Conservation (phyloP, 2,113 vertebrate species). For the Myiagra hebetior region DNA sequence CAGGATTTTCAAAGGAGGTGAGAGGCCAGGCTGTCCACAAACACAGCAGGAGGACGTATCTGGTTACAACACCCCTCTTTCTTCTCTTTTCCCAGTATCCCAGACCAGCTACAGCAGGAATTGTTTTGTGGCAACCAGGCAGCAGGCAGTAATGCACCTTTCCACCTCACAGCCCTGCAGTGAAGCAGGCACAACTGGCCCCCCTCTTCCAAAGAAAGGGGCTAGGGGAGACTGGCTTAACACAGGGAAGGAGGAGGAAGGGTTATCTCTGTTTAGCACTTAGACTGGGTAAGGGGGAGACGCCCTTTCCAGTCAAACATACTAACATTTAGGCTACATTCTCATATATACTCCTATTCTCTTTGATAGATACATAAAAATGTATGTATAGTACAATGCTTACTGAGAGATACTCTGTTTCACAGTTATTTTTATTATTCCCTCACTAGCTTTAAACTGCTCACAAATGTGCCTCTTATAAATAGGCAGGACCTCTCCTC, state of each 20-base stretch:
- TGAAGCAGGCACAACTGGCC: not conserved
- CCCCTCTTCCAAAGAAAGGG: not conserved
- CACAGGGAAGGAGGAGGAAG: not conserved
- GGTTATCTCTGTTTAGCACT: not conserved
- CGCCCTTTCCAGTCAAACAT: not conserved
- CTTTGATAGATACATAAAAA: not conserved
- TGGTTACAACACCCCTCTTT: not conserved
- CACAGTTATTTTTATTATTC: not conserved
- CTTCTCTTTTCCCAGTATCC: not conserved
- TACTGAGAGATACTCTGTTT: not conserved
- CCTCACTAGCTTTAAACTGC: not conserved
- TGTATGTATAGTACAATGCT: fast-evolving
- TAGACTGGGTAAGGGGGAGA: not conserved
- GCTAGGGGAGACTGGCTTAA: fast-evolving
- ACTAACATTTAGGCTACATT: not conserved
- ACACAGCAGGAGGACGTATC: not conserved
- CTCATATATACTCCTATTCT: not conserved
- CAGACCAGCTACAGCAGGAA: not conserved
- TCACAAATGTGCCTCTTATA: not conserved
- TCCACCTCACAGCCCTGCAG: not conserved
- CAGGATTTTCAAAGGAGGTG: not conserved
- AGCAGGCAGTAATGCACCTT: not conserved
- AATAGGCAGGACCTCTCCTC: not conserved
- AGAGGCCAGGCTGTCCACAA: not conserved
- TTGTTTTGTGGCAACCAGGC: not conserved